Percentiles rank a stretch among this genome's conserved stretches.
Evolutionary conservation across 2,888 invertebrate genomes (phyloP).

Genomic region (Balanococcus diminutus): DNA sequence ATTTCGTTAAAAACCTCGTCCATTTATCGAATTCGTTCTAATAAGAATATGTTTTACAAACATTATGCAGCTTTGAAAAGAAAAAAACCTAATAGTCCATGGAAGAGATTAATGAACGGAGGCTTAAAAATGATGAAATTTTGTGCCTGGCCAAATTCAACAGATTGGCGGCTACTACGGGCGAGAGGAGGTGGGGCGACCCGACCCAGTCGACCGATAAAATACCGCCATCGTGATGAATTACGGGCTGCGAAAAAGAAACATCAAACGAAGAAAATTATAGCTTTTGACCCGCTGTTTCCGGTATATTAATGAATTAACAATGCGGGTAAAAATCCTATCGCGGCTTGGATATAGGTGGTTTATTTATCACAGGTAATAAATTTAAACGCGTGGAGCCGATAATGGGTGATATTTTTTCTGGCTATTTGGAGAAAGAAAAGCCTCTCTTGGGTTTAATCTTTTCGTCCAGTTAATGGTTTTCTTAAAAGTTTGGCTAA

Average conservation of each 20-base stretch:
- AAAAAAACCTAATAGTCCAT: neutral
- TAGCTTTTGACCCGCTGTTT: conserved; percentile 16
- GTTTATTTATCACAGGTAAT: neutral
- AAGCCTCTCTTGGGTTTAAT: neutral
- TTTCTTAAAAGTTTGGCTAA: no score
- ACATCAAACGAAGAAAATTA: conserved; percentile 23
- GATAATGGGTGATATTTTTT: neutral
- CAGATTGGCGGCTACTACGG: neutral
- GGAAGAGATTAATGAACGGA: neutral
- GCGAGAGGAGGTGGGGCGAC: no score
- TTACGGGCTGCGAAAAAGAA: neutral
- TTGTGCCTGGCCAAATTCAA: neutral
- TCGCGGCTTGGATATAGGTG: neutral
- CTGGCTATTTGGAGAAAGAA: neutral
- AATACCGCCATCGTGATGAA: conserved; percentile 27
- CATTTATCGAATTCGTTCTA: neutral
- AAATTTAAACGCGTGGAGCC: neutral
- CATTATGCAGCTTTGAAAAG: neutral
- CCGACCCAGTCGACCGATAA: neutral
- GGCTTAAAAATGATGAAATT: neutral
- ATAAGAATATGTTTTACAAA: neutral
- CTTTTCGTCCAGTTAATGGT: neutral
- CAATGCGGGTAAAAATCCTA: neutral
- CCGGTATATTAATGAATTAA: conserved; percentile 27
- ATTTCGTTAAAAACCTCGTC: neutral